Evolutionary conservation across 2,797 vertebrate species (phyloP).

Genomic region (Crocidura indochinensis): DNA sequence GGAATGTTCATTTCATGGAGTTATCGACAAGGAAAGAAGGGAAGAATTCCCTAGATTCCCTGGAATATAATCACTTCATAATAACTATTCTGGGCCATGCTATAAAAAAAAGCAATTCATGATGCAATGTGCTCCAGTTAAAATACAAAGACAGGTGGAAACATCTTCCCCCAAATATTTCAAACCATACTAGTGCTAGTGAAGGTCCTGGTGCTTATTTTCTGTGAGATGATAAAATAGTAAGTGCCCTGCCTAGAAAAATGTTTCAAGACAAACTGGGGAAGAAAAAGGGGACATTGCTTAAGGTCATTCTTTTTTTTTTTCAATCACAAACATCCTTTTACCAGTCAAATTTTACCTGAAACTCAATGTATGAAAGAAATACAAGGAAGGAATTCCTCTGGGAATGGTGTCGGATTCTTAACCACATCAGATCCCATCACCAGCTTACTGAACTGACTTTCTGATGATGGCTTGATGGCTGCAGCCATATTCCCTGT

Average conservation of each 20-base stretch:
- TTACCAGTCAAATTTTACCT: not conserved
- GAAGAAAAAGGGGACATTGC: not conserved
- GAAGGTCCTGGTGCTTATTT: no score
- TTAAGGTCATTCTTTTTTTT: not conserved
- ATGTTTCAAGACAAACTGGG: not conserved
- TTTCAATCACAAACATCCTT: slow-evolving; percentile 20
- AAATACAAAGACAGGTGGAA: not conserved
- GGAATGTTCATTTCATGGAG: not conserved
- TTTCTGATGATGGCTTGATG: not conserved
- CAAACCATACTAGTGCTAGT: not conserved
- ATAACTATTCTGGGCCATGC: not conserved
- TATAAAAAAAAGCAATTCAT: slow-evolving; percentile 5
- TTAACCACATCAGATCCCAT: no score
- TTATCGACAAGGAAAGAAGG: not conserved
- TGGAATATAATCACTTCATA: not conserved
- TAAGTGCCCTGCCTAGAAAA: not conserved
- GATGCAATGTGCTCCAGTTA: not conserved
- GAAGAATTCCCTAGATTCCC: not conserved
- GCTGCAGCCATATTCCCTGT: not conserved
- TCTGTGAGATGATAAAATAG: not conserved
- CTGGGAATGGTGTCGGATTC: not conserved
- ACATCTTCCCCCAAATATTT: not conserved
- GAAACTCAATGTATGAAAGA: slow-evolving; percentile 20
- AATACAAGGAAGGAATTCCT: not conserved
- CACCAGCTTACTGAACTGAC: not conserved